These are phyloP conservation scores for Sapajus apella DNA, from an alignment of 2,113 vertebrate genomes.

Conservation along the genomic window DNA sequence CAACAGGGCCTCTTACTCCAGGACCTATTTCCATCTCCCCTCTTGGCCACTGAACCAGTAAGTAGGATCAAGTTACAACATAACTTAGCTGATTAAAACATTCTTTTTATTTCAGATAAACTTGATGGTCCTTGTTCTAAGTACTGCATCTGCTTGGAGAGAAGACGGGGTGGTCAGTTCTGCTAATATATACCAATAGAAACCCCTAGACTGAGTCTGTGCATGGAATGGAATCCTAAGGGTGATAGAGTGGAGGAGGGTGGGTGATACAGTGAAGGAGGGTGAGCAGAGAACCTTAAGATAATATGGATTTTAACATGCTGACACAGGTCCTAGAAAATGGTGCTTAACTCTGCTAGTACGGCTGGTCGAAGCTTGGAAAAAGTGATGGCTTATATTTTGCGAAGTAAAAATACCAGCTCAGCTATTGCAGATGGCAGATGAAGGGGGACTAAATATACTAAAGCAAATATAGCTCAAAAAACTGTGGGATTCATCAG, in stretches of 20 bases:
- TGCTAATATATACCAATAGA: not conserved
- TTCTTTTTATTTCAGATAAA: too few relatives aligned
- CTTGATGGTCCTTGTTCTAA: not conserved
- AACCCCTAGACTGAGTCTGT: not conserved
- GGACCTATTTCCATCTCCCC: not conserved
- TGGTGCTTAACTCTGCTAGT: not conserved
- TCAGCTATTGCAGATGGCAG: not conserved
- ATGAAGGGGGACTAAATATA: not conserved
- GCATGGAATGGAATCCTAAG: not conserved
- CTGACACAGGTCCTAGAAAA: not conserved
- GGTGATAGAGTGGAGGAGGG: too few relatives aligned
- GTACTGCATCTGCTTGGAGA: too few relatives aligned
- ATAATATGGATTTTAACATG: not conserved
- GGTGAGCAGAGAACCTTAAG: not conserved
- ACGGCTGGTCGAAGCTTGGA: not conserved
- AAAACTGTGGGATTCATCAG: not conserved
- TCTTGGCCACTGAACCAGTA: not conserved
- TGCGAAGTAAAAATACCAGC: not conserved
- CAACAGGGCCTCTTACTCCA: not conserved
- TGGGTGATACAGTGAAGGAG: not conserved
- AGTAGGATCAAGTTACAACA: not conserved
- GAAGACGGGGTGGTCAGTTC: not conserved
- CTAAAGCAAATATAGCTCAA: not conserved
- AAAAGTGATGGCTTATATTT: not conserved
- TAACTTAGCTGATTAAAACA: not conserved